Evolutionary conservation across 2,888 invertebrate genomes (phyloP).

Genomic region (Apomyelois bistriatella): DNA sequence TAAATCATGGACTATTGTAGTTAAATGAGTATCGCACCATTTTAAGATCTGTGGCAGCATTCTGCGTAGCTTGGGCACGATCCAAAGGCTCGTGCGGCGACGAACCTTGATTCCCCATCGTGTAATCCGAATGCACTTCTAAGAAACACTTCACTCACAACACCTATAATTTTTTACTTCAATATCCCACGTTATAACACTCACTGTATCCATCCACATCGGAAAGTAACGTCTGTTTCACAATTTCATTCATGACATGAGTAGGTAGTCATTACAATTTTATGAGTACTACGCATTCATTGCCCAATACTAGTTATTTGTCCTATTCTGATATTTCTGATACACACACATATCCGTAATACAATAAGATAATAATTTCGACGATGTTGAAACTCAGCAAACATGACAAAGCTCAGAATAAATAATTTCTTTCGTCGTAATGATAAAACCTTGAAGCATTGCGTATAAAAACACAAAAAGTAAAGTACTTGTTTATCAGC

Average conservation of each 20-base stretch:
- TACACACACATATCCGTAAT: constrained; percentile 45
- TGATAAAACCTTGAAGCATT: constrained; percentile 59
- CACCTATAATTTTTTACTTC: constrained; percentile 27
- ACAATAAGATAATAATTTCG: constrained; percentile 70
- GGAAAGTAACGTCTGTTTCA: constrained; percentile 40
- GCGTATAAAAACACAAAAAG: constrained; percentile 41
- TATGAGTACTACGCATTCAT: constrained; percentile 29
- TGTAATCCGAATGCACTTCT: constrained; percentile 28
- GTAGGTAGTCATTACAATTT: constrained; percentile 26
- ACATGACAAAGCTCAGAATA: constrained; percentile 67
- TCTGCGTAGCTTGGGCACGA: constrained; percentile 78
- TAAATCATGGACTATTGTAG: constrained; percentile 24
- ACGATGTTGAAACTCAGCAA: constrained; percentile 64
- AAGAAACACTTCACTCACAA: constrained; percentile 37
- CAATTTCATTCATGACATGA: constrained; percentile 42
- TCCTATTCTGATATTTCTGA: constrained; percentile 57
- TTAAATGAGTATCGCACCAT: constrained; percentile 56
- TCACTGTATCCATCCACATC: constrained; percentile 26
- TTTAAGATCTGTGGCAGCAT: constrained; percentile 58
- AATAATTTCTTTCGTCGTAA: constrained; percentile 61
- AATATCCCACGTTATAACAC: constrained; percentile 27
- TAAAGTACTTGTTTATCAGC: constrained; percentile 36
- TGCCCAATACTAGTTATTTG: constrained; percentile 46
- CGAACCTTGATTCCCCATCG: constrained; percentile 91
- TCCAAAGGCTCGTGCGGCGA: constrained; percentile 91